Percentiles rank a stretch among this genome's conserved stretches.
These are phyloP conservation scores for Andrena haemorrhoa DNA, from an alignment of 2,888 invertebrate species.

Conservation along the genomic window DNA sequence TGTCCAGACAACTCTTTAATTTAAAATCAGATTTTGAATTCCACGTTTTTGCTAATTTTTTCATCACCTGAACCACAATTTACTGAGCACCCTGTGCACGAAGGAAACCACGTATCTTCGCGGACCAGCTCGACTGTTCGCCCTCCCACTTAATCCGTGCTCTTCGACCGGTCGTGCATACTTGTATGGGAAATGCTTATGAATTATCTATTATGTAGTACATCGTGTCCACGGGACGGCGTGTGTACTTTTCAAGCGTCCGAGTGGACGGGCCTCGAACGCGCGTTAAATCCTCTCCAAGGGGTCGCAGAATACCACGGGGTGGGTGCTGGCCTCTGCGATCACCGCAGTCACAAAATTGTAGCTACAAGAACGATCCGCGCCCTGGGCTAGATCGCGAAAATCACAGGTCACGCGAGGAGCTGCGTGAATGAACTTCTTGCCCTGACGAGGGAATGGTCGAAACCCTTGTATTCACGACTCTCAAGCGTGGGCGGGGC, in stretches of 20 bases:
- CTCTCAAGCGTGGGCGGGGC: constrained; percentile 22
- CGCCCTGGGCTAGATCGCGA: constrained; percentile 41
- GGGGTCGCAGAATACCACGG: constrained; percentile 12
- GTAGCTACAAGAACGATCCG: constrained; percentile 30
- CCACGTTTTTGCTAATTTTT: too few relatives aligned
- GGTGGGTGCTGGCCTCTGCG: background rate
- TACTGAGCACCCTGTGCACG: constrained; percentile 1
- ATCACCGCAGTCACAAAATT: constrained; percentile 46
- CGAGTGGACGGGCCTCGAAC: constrained; percentile 20
- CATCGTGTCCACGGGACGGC: constrained; percentile 56
- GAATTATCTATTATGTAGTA: constrained; percentile 70
- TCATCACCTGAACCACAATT: background rate
- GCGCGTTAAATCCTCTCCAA: constrained; percentile 39
- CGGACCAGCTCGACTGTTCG: constrained; percentile 10
- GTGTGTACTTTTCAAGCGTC: constrained; percentile 40
- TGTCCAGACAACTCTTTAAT: too few relatives aligned
- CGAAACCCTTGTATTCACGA: background rate
- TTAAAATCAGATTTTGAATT: too few relatives aligned
- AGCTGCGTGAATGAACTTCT: background rate
- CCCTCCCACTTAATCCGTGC: constrained; percentile 60
- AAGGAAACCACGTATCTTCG: constrained; percentile 10
- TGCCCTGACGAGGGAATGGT: background rate
- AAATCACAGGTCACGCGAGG: constrained; percentile 37
- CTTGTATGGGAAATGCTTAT: constrained; percentile 58
- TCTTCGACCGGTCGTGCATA: constrained; percentile 30